These are phyloP conservation scores for Unio pictorum DNA, from an alignment of 2,888 invertebrate species.

Conservation along the genomic window DNA sequence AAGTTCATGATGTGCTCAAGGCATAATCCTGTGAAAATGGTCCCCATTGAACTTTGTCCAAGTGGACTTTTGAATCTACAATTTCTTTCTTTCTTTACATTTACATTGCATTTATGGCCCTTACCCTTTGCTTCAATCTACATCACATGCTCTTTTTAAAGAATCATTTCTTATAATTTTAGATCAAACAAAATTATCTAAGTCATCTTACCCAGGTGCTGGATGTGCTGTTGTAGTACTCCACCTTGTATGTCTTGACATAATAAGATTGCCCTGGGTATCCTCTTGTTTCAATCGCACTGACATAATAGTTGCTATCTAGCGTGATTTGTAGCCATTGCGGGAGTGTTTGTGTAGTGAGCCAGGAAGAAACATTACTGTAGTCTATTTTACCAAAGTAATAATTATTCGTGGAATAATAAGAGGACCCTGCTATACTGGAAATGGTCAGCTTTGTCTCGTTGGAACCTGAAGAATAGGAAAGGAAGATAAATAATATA, in stretches of 20 bases:
- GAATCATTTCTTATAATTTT: too few species aligned
- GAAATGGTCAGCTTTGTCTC: neutral
- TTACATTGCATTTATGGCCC: too few species aligned
- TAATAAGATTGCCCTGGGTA: slow-evolving; percentile 17
- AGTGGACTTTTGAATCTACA: too few species aligned
- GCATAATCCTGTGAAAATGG: too few species aligned
- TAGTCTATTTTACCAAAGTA: slow-evolving; percentile 27
- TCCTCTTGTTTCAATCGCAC: slow-evolving; percentile 37
- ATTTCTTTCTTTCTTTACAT: too few species aligned
- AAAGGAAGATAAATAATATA: too few species aligned
- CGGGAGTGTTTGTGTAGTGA: slow-evolving; percentile 12
- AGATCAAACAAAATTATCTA: too few species aligned
- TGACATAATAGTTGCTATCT: slow-evolving; percentile 25
- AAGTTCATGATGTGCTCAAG: too few species aligned
- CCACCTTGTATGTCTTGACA: slow-evolving; percentile 34
- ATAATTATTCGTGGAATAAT: slow-evolving; percentile 1
- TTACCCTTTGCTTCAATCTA: too few species aligned
- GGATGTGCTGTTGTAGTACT: slow-evolving; percentile 27
- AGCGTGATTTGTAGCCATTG: slow-evolving; percentile 34
- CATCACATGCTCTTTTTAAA: too few species aligned
- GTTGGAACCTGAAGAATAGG: slow-evolving; percentile 1
- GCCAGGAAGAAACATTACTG: slow-evolving; percentile 24
- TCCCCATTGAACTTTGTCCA: too few species aligned
- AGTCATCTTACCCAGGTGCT: slow-evolving; percentile 26
- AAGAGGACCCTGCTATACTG: neutral